phyloP scores from a whole-genome alignment of 1,140 invertebrate genomes.

The Drosophila willistoni region DNA sequence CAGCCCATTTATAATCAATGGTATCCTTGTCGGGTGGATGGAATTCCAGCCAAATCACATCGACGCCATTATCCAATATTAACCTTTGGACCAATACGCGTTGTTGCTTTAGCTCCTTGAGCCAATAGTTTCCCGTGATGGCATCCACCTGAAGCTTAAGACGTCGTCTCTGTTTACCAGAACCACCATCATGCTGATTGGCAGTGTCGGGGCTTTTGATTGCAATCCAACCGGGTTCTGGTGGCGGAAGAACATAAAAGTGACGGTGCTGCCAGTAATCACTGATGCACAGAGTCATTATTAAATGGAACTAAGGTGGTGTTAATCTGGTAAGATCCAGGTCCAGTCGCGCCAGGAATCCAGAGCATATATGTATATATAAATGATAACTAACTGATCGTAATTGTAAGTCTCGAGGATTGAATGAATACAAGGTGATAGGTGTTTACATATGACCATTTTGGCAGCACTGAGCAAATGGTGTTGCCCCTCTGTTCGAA shows the following conservation, averaged over 20 bases:
- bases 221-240: neutral
- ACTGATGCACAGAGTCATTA: constrained; percentile 6
- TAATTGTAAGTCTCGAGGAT: neutral
- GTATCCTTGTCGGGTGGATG: constrained; percentile 85
- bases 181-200: neutral
- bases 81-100: constrained; percentile 30
- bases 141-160: constrained; percentile 57
- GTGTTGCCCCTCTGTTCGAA: neutral
- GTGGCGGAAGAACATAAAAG: neutral
- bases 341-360: neutral
- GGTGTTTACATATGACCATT: neutral
- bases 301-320: neutral
- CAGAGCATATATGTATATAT: neutral
- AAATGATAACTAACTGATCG: neutral
- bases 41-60: constrained; percentile 76
- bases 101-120: constrained; percentile 58
- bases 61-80: constrained; percentile 31
- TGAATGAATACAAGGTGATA: neutral
- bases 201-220: neutral
- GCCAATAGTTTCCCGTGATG: constrained; percentile 65
- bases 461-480: neutral
- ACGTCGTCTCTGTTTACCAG: constrained; percentile 22
- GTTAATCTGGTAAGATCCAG: neutral
- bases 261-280: constrained; percentile 4
- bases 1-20: constrained; percentile 87